Percentiles rank a stretch among this genome's conserved stretches.
Conservation (phyloP, 2,797 vertebrate genomes). For the Luscinia luscinia region DNA sequence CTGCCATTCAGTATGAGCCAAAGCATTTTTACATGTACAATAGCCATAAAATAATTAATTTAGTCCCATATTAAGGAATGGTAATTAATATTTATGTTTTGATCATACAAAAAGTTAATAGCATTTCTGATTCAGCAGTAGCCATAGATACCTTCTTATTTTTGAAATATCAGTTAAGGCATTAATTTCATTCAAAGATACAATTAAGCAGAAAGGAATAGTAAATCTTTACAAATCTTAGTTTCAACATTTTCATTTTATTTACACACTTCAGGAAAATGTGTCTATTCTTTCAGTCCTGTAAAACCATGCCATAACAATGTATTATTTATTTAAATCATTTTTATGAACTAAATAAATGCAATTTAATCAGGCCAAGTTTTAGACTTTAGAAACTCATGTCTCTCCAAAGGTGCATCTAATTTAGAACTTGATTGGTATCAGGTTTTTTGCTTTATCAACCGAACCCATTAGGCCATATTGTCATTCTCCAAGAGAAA, state of each 20-base stretch:
- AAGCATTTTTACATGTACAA: not conserved
- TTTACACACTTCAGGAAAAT: not conserved
- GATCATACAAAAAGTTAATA: not conserved
- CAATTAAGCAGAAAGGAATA: not conserved
- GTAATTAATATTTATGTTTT: not conserved
- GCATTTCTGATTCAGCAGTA: not conserved
- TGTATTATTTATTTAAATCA: not conserved
- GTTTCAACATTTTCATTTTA: not conserved
- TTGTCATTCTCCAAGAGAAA: not conserved
- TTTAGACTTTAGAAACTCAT: not conserved
- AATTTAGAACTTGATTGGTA: not conserved
- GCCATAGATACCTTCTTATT: not conserved
- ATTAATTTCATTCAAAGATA: not conserved
- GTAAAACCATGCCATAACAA: not conserved
- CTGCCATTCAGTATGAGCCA: not conserved
- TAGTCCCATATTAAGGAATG: not conserved
- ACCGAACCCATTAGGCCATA: not conserved
- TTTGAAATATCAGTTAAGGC: not conserved
- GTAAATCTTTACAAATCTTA: not conserved
- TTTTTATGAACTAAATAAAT: not conserved
- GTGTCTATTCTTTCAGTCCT: not conserved
- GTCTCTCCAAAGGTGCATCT: not conserved
- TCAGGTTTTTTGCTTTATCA: not conserved
- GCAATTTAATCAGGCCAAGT: not conserved
- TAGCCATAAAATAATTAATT: not conserved